Conservation (phyloP, 2,888 invertebrate species). For the Amblyjoppa proteus region DNA sequence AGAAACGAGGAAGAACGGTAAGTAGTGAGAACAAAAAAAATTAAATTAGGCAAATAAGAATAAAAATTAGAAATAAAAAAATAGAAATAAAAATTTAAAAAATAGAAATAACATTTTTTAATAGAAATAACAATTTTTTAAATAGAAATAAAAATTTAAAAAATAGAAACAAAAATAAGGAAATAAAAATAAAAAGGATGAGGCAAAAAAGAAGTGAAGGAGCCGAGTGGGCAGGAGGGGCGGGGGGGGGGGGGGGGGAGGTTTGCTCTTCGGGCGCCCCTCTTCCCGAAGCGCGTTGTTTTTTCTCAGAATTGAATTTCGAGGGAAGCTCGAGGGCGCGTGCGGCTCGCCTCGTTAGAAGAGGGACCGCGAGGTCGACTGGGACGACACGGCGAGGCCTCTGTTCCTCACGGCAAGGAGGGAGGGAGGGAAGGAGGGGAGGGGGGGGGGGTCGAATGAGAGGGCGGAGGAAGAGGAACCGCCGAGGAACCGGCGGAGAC, state of each 20-base stretch:
- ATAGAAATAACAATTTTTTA: background rate
- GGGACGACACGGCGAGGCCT: conserved; percentile 49
- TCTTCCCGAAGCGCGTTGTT: conserved; percentile 32
- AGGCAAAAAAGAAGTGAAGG: conserved; percentile 14
- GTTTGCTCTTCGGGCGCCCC: background rate
- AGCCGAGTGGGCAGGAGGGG: conserved; percentile 9
- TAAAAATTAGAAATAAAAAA: background rate
- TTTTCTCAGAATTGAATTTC: conserved; percentile 69
- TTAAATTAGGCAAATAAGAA: background rate
- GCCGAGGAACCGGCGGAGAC: conserved; percentile 47
- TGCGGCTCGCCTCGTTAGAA: conserved; percentile 71
- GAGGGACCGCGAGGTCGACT: conserved; percentile 57
- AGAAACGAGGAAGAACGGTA: too few species aligned
- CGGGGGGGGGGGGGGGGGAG: background rate
- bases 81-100: background rate
- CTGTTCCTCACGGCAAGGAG: conserved; percentile 3
- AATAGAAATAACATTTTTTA: background rate
- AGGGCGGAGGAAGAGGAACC: conserved; percentile 41
- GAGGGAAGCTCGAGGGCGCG: conserved; percentile 68
- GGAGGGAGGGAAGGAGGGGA: conserved; percentile 36
- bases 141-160: background rate
- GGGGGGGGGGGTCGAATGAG: conserved; percentile 48
- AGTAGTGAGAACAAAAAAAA: too few species aligned
- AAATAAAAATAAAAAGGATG: conserved; percentile 25
- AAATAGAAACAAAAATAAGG: background rate